Base-by-base conservation (phyloP, 2,113 vertebrate genomes). In the Burhinus bistriatus region DNA sequence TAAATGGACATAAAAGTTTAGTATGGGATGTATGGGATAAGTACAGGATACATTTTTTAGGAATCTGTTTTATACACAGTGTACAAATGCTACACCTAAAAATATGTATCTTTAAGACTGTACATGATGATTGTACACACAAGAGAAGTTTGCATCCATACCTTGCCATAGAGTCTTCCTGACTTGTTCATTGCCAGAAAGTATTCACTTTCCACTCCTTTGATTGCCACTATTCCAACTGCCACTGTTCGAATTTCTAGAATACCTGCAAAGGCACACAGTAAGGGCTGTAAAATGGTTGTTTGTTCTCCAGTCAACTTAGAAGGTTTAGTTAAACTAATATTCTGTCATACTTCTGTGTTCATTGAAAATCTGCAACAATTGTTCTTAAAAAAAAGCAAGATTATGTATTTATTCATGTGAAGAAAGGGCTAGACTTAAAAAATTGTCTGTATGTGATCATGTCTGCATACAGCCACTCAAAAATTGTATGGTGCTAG, bases 241-340 rank as follows among this genome's bases (percentile, higher is more conserved):
- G 99, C 99, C 97, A 99, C 99, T 13, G 99, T 99, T 97, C 99
- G 98, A 97, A 99, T 99, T 98, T 99, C 99, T 96, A 99, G 98
- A 96, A 99, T 99, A 98, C 99, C 99, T 99, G 98, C 87, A 98
- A 98, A 97, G 93, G 98, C 96, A 96, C 90, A 98, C 44, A 97
- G 85, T 23, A 71, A 93, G 42, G 70, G 51, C 77, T 92, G 59
- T 96, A 16, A 94, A 34, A 83, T 75, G 61, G 7, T 84, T 26
- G 47, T n/a, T 49, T 65, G 47, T 30, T 97, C 93, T 93, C 72
- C 83, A 93, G 79, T 87, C 78, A 69, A 55, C 87, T 36, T 70
- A 62, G 55, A 95, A 88, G 86, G 64, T 68, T 59, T 83, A 89
- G 96, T 96, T 97, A 92, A 86, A 93, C 87, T 97, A 94, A 93